phyloP scores from a whole-genome alignment of 2,888 invertebrate species.

The Limnephilus lunatus region DNA sequence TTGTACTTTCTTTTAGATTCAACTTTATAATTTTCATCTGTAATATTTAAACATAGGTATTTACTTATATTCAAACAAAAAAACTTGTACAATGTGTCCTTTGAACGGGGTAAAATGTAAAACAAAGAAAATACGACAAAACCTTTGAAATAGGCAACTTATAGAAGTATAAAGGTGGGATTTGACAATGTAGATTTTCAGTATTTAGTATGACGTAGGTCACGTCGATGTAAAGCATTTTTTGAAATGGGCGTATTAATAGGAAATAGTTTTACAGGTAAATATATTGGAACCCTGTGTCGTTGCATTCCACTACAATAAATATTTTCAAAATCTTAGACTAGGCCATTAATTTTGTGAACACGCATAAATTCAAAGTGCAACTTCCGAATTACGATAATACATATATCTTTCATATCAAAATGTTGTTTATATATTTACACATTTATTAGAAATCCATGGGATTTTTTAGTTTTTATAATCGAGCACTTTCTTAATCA shows the following conservation, averaged over 20 bases:
- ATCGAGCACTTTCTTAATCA: neutral
- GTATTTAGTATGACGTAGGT: neutral
- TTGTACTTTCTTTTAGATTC: no score
- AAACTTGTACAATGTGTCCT: no score
- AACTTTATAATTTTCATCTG: no score
- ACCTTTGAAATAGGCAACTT: neutral
- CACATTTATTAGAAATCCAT: conserved; percentile 21
- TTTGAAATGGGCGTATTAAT: neutral
- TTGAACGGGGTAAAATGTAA: no score
- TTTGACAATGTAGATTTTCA: neutral
- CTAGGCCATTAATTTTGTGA: conserved; percentile 54
- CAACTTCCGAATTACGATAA: conserved; percentile 51
- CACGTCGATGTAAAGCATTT: neutral
- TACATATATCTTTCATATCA: conserved; percentile 42
- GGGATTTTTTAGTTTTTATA: conserved; percentile 9
- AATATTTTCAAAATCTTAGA: conserved; percentile 25
- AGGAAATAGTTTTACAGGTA: conserved; percentile 31
- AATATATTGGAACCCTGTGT: conserved; percentile 52
- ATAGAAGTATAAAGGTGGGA: neutral
- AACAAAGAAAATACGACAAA: no score
- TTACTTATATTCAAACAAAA: no score
- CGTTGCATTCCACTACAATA: conserved; percentile 51
- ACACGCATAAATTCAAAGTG: conserved; percentile 52
- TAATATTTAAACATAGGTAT: no score
- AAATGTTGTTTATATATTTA: conserved; percentile 46